Conservation (phyloP, 2,113 vertebrate genomes). For the Heloderma charlesbogerti region DNA sequence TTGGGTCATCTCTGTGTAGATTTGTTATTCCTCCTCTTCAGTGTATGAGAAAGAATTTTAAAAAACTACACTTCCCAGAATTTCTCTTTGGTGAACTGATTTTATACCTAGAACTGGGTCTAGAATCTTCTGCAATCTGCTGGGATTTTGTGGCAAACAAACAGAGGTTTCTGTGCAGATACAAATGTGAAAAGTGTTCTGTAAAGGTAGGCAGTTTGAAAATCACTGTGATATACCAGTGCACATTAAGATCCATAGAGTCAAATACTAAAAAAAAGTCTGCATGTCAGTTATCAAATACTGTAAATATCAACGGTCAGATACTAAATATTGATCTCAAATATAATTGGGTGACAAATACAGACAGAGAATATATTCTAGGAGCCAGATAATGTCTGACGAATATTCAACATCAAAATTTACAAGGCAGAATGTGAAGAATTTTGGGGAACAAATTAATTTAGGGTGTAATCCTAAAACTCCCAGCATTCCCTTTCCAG, state of each 20-base stretch:
- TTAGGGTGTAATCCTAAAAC: too few relatives aligned
- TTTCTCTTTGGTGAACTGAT: too few relatives aligned
- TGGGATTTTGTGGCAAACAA: background rate
- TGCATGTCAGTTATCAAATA: background rate
- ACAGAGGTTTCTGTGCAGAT: background rate
- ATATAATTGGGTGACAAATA: background rate
- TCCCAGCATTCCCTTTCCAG: too few relatives aligned
- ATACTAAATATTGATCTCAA: background rate
- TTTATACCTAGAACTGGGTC: background rate
- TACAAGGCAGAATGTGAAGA: background rate
- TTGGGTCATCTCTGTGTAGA: background rate
- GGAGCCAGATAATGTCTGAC: background rate
- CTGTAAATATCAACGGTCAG: background rate
- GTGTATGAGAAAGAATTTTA: too few relatives aligned
- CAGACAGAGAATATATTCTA: background rate
- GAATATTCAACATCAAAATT: background rate
- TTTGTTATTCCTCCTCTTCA: background rate
- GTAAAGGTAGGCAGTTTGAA: background rate
- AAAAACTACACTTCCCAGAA: too few relatives aligned
- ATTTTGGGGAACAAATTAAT: background rate
- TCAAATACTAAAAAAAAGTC: background rate
- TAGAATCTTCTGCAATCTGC: background rate
- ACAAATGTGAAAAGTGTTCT: background rate
- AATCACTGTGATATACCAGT: background rate
- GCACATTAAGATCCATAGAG: background rate